Base-by-base conservation (phyloP, 2,888 invertebrate genomes). In the Cheilosia impressa region DNA sequence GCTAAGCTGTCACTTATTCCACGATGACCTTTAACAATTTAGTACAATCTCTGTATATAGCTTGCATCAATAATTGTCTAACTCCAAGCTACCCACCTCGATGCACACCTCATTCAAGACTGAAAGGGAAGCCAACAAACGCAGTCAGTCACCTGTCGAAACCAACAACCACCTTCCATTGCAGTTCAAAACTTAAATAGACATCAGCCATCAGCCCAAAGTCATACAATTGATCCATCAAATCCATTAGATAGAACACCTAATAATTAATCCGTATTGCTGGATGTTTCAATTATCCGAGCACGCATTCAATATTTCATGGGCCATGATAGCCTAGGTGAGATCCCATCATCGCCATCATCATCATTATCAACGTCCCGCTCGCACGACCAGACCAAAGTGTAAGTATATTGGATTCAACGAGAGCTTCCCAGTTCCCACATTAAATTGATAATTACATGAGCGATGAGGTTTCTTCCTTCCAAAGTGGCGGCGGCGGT, bases 401-500 rank as follows among this genome's bases (percentile, higher is more conserved):
- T 60, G 66, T 27, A 6, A 6, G 27, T 66, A 80, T 80, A 80
- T 80, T 75, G 47, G 69, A 69, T 63, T 76, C 81, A 50, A 60
- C 53, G 22, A 15, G 24, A 34, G 2, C 5, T 19, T 17, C 38
- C 9, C 53, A 69, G 69, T 80, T 84, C 80, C 80, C 84, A 84
- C 80, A 84, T 84, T 80, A 84, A 84, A 84, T 84, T 84, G 71
- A 84, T 84, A 84, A 84, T 84, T 84, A 84, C 84, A 84, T 55
- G 79, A 84, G 57, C 79, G 83, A 76, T 80, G 84, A 76, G 66
- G 75, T 76, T 75, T 65, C 71, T 69, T 60, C 73, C 73, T 68
- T 22, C 45, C 47, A 68, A 68, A 78, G 83, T 68, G 55, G 13
- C 31, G 9, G 9, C 31, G 31, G 31, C 31, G 34, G 63, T 17